These are phyloP conservation scores for Oncorhynchus mykiss DNA, from an alignment of 2,113 vertebrate genomes.

Conservation along the genomic window DNA sequence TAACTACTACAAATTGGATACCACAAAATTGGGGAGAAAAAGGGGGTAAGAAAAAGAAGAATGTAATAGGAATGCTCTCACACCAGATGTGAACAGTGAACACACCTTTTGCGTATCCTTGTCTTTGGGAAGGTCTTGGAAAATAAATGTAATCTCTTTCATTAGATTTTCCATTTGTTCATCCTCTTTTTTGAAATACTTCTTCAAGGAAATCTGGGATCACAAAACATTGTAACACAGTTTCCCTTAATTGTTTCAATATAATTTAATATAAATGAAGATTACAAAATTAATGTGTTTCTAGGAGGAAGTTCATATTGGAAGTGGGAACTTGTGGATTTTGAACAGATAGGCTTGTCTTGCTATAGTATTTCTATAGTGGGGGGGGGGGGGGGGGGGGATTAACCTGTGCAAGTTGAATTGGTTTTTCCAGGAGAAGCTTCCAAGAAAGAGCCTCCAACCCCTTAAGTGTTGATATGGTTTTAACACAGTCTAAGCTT, in stretches of 20 bases:
- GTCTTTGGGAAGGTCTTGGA: not conserved
- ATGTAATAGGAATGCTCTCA: too few relatives aligned
- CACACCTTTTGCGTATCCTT: conserved; percentile 43
- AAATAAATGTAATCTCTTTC: not conserved
- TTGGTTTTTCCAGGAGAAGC: conserved; percentile 8
- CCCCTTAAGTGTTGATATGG: conserved; percentile 7
- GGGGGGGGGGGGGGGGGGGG: not conserved
- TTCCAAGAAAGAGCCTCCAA: conserved; percentile 34
- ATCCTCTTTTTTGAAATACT: conserved; percentile 44
- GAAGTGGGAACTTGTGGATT: not conserved
- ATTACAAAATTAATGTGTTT: not conserved
- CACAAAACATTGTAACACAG: not conserved
- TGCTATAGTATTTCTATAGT: not conserved
- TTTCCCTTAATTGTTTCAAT: not conserved
- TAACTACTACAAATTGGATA: too few relatives aligned
- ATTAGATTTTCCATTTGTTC: not conserved
- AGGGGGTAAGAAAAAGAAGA: too few relatives aligned
- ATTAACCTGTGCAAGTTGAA: conserved; percentile 36
- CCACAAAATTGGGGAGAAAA: too few relatives aligned
- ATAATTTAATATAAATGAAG: not conserved
- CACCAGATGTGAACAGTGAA: not conserved
- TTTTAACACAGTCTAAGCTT: not conserved
- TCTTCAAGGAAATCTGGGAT: conserved; percentile 41
- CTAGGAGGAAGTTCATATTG: not conserved
- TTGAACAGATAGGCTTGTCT: not conserved